These are phyloP conservation scores for Catalaphyllia jardinei DNA, from an alignment of 64 coral and sea anemone genomes.

Conservation along the genomic window DNA sequence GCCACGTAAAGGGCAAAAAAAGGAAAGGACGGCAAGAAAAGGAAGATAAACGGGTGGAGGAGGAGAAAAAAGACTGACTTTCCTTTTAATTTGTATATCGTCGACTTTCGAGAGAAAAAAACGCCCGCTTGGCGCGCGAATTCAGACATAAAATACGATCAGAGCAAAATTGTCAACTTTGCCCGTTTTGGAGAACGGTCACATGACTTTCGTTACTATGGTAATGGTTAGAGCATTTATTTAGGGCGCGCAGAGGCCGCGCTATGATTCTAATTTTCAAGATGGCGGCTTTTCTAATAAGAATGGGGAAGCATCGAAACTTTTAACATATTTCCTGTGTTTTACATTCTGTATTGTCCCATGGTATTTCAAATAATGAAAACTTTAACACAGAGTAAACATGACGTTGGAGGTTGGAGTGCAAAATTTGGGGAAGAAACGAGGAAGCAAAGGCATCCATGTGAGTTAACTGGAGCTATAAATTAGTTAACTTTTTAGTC, in stretches of 20 bases:
- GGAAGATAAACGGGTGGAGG: no score
- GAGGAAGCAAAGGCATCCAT: constrained; percentile 53
- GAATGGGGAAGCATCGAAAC: background rate
- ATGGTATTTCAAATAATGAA: constrained; percentile 32
- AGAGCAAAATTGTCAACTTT: no score
- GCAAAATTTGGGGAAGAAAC: constrained; percentile 77
- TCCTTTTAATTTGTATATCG: no score
- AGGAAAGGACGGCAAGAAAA: no score
- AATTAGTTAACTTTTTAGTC: background rate
- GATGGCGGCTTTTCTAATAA: constrained; percentile 9
- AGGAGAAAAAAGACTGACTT: no score
- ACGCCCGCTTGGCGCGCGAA: no score
- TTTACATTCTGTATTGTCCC: background rate
- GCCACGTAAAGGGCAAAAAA: no score
- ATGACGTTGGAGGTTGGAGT: constrained; percentile 61
- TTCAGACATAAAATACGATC: no score
- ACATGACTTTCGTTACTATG: constrained; percentile 14
- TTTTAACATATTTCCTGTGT: background rate
- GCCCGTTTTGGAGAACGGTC: background rate
- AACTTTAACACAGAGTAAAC: background rate
- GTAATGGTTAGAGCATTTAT: background rate
- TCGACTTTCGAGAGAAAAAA: no score
- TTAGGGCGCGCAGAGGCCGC: background rate
- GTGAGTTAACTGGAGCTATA: constrained; percentile 35
- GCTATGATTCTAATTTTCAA: constrained; percentile 24